Percentiles rank a stretch among this genome's conserved stretches.
phyloP scores from a whole-genome alignment of 2,797 vertebrate genomes.

The Crocodylus rhombifer region DNA sequence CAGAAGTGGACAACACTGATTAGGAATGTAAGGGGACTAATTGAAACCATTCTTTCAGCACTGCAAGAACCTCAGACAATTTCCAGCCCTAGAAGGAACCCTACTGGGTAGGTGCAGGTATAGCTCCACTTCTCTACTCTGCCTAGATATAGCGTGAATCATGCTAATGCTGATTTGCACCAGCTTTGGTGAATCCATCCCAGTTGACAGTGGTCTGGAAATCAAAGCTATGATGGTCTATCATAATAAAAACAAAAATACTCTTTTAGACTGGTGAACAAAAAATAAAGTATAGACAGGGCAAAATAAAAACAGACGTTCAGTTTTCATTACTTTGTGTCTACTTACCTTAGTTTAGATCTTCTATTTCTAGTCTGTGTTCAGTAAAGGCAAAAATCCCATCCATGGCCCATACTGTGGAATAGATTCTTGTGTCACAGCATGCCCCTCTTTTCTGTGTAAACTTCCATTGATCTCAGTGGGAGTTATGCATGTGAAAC shows the following conservation, averaged over 20 bases:
- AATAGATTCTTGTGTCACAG: accelerated
- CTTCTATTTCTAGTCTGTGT: neutral
- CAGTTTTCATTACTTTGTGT: neutral
- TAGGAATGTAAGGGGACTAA: neutral
- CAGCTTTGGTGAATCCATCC: neutral
- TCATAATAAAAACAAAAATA: neutral
- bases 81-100: neutral
- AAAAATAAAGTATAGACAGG: neutral
- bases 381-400: conserved; percentile 17
- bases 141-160: neutral
- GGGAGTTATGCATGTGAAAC: neutral
- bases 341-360: neutral
- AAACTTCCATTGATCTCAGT: neutral
- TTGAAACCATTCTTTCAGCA: neutral
- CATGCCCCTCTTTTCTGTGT: neutral
- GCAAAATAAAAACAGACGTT: neutral
- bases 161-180: neutral
- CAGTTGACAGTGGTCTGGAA: neutral
- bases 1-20: neutral
- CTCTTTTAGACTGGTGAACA: neutral
- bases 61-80: neutral
- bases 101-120: neutral
- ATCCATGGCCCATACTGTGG: neutral
- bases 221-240: neutral
- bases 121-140: neutral